Conservation (phyloP, 2,113 vertebrate genomes). For the Archocentrus centrarchus region DNA sequence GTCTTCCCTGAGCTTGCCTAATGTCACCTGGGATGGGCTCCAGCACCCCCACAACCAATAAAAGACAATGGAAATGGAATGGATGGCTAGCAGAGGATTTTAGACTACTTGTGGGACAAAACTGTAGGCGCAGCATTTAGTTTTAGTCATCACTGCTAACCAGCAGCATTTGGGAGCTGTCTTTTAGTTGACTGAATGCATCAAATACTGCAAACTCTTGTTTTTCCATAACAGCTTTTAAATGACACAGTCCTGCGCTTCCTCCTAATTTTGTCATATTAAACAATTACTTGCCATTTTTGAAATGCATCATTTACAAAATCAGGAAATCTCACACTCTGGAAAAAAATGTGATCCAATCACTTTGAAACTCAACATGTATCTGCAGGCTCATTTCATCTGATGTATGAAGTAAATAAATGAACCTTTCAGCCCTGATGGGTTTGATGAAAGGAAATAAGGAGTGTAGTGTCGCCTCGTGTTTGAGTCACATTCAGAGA, state of each 20-base stretch:
- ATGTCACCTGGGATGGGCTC: too few relatives aligned
- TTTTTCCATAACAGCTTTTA: not conserved
- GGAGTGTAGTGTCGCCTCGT: not conserved
- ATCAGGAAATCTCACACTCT: not conserved
- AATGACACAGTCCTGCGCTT: not conserved
- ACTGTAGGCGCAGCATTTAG: too few relatives aligned
- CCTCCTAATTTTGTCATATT: not conserved
- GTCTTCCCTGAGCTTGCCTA: too few relatives aligned
- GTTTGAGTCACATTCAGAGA: not conserved
- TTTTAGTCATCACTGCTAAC: too few relatives aligned
- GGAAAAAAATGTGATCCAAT: too few relatives aligned
- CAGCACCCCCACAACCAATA: too few relatives aligned
- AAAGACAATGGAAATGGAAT: too few relatives aligned
- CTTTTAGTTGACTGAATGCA: too few relatives aligned
- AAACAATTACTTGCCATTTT: not conserved
- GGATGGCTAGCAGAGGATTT: too few relatives aligned
- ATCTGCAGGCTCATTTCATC: not conserved
- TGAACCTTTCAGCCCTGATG: constrained; percentile 12
- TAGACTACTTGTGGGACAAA: too few relatives aligned
- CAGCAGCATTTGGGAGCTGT: too few relatives aligned
- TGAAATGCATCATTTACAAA: not conserved
- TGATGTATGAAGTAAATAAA: constrained; percentile 17
- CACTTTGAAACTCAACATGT: not conserved
- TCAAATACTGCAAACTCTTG: too few relatives aligned
- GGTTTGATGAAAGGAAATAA: constrained; percentile 22